Conservation (phyloP, 1,140 invertebrate genomes). For the Achroia grisella region DNA sequence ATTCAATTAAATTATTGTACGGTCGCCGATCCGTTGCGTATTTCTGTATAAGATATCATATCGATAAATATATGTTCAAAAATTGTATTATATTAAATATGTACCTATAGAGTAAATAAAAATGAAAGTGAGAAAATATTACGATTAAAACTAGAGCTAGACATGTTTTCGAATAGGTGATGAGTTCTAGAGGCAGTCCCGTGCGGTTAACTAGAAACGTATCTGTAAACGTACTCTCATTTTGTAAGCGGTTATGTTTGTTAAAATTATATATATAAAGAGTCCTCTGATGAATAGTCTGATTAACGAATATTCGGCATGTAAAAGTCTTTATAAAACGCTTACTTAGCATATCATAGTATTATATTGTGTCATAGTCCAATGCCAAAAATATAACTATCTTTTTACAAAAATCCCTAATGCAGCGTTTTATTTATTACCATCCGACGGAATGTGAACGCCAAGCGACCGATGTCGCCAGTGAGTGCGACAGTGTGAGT, state of each 20-base stretch:
- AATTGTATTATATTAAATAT: conserved; percentile 71
- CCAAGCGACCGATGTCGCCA: conserved; percentile 2
- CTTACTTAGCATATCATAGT: conserved; percentile 74
- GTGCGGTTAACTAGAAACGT: conserved; percentile 54
- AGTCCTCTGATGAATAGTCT: conserved; percentile 73
- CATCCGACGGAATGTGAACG: conserved; percentile 14
- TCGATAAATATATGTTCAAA: conserved; percentile 73
- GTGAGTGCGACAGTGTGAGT: conserved; percentile 2
- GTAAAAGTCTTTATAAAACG: conserved; percentile 74
- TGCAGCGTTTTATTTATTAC: conserved; percentile 65
- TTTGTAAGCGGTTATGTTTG: conserved; percentile 72
- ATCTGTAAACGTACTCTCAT: conserved; percentile 63
- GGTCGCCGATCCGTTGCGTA: conserved; percentile 65
- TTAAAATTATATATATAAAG: conserved; percentile 71
- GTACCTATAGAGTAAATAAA: conserved; percentile 70
- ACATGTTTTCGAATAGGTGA: conserved; percentile 66
- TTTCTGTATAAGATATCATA: conserved; percentile 70
- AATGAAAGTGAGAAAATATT: conserved; percentile 72
- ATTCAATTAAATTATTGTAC: conserved; percentile 65
- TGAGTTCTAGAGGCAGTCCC: conserved; percentile 58
- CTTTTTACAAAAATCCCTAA: conserved; percentile 73
- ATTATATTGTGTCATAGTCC: conserved; percentile 74
- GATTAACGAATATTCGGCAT: conserved; percentile 73
- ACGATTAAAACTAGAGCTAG: conserved; percentile 69
- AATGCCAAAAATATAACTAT: conserved; percentile 74